Conservation (phyloP, 2,797 vertebrate genomes). For the Danio jaintianensis region DNA sequence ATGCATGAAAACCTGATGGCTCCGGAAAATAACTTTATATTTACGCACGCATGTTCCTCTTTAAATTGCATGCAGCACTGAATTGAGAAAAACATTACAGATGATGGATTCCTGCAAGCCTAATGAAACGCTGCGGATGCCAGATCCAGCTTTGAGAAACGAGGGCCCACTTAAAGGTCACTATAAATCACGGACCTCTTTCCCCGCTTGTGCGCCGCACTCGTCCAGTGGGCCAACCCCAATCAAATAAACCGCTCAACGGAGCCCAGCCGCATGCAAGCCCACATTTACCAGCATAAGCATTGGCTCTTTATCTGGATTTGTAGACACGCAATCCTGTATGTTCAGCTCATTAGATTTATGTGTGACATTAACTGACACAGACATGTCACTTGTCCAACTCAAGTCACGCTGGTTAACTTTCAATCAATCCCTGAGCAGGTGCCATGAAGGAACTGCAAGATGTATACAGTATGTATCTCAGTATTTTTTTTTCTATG, state of each 20-base stretch:
- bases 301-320: slow-evolving; percentile 3
- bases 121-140: slow-evolving; percentile 74
- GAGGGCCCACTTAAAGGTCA: slow-evolving; percentile 72
- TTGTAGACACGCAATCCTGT: slow-evolving; percentile 7
- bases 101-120: slow-evolving; percentile 70
- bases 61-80: slow-evolving; percentile 45
- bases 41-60: slow-evolving; percentile 5
- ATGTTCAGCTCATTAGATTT: slow-evolving; percentile 19
- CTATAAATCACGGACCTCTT: slow-evolving; percentile 72
- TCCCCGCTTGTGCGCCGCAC: slow-evolving; percentile 36
- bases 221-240: slow-evolving; percentile 58
- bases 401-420: background rate
- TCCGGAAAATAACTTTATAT: slow-evolving; percentile 34
- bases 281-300: slow-evolving; percentile 26
- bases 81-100: slow-evolving; percentile 61
- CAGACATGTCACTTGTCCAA: background rate
- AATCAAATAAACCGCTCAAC: slow-evolving; percentile 63
- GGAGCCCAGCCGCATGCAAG: slow-evolving; percentile 42
- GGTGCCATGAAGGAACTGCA: background rate
- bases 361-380: background rate
- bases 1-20: slow-evolving; percentile 27
- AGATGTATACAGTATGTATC: background rate
- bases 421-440: too few relatives aligned
- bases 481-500: background rate
- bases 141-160: slow-evolving; percentile 65